Conservation (phyloP, 2,113 vertebrate species). For the Pterocles orientalis region DNA sequence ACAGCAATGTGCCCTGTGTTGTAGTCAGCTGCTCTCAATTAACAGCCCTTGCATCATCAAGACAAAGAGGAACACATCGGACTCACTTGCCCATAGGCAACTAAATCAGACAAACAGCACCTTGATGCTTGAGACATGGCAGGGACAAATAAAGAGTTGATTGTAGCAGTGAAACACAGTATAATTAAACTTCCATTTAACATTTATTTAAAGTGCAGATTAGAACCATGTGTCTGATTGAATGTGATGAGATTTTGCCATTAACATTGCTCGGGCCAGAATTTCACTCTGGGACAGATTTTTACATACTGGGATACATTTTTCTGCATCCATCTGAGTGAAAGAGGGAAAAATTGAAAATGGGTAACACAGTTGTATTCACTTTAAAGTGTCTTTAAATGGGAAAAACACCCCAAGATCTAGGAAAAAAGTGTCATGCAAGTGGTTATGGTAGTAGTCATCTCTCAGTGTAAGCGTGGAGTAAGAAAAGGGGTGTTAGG, state of each 20-base stretch:
- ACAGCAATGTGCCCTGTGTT: not conserved
- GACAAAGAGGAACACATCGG: rapidly evolving
- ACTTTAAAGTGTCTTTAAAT: not conserved
- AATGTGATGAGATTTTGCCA: not conserved
- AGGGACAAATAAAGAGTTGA: not conserved
- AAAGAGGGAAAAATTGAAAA: not conserved
- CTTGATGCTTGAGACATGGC: not conserved
- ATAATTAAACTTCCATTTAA: not conserved
- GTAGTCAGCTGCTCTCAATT: not conserved
- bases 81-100: not conserved
- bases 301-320: not conserved
- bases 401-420: not conserved
- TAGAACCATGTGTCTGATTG: not conserved
- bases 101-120: not conserved
- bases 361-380: rapidly evolving
- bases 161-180: not conserved
- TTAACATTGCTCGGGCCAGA: not conserved
- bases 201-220: not conserved
- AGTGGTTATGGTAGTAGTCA: not conserved
- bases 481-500: not conserved
- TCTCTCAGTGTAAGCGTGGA: not conserved
- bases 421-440: not conserved
- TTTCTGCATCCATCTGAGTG: not conserved
- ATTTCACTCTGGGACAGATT: not conserved
- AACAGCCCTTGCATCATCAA: not conserved